These are phyloP conservation scores for Trachelus iudaicus DNA, from an alignment of 2,888 invertebrate genomes.

Conservation along the genomic window DNA sequence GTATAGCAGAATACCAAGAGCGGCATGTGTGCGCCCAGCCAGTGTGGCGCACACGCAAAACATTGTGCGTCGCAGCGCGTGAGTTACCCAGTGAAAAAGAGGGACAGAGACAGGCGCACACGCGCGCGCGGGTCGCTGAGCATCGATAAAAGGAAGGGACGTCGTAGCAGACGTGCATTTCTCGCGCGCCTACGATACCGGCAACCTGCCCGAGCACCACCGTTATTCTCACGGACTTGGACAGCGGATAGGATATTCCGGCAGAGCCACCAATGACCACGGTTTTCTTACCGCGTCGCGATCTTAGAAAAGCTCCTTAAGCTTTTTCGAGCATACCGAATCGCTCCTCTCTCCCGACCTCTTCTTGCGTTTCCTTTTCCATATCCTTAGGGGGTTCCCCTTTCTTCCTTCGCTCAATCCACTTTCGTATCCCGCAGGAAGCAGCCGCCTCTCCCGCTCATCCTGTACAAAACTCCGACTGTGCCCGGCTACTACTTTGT, in stretches of 20 bases:
- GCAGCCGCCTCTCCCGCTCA: neutral
- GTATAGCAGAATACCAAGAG: neutral
- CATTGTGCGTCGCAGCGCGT: neutral
- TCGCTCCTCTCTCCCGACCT: neutral
- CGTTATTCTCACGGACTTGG: neutral
- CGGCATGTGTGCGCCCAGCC: neutral
- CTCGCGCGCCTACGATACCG: slow-evolving; percentile 52
- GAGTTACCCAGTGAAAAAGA: neutral
- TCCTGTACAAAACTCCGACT: neutral
- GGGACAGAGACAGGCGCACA: slow-evolving; percentile 21
- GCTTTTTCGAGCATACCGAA: neutral
- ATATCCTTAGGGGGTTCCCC: neutral
- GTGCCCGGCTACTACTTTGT: neutral
- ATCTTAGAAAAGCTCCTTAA: neutral
- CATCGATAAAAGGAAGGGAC: slow-evolving; percentile 59
- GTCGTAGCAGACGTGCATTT: slow-evolving; percentile 51
- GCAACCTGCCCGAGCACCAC: slow-evolving; percentile 36
- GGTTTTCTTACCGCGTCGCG: neutral
- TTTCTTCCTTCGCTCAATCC: too few species aligned
- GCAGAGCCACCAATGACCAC: slow-evolving; percentile 1
- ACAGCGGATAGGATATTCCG: neutral
- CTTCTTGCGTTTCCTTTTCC: neutral
- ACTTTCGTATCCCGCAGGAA: neutral
- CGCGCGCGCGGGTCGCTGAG: slow-evolving; percentile 13
- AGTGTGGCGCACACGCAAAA: neutral